Evolutionary conservation across 2,888 invertebrate genomes (phyloP).

Genomic region (Epinotia demarniana): DNA sequence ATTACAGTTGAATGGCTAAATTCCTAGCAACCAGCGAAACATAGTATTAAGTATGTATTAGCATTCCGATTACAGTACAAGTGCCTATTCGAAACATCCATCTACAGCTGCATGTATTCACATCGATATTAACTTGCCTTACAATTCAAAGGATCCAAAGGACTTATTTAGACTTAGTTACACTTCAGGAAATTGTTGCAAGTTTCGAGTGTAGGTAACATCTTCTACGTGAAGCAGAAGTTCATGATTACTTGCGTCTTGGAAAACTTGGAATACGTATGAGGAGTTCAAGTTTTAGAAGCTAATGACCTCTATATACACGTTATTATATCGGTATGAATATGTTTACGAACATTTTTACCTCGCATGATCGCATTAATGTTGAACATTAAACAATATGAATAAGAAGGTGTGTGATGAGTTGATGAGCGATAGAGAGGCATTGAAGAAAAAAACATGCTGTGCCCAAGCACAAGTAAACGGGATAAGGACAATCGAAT

Average conservation of each 20-base stretch:
- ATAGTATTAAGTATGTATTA: not conserved
- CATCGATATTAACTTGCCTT: conserved; percentile 59
- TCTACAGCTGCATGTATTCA: conserved; percentile 24
- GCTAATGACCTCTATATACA: conserved; percentile 20
- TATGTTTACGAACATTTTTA: not conserved
- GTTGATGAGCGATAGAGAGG: too few species aligned
- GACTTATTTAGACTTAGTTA: conserved; percentile 60
- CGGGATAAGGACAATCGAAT: too few species aligned
- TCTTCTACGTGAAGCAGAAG: conserved; percentile 55
- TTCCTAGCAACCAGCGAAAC: not conserved
- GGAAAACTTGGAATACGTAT: conserved; percentile 37
- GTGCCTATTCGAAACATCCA: not conserved
- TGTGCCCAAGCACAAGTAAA: too few species aligned
- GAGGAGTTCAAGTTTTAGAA: conserved; percentile 35
- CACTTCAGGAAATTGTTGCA: conserved; percentile 64
- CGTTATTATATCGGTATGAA: not conserved
- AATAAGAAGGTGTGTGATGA: too few species aligned
- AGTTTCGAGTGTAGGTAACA: conserved; percentile 48
- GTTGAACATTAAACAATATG: too few species aligned
- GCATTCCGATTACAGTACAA: conserved; percentile 5
- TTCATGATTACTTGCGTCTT: conserved; percentile 63
- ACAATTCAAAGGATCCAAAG: conserved; percentile 56
- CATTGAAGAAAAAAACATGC: too few species aligned
- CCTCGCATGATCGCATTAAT: too few species aligned
- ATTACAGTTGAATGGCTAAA: not conserved